phyloP scores from a whole-genome alignment of 2,888 invertebrate species.

The Eulithis testata region DNA sequence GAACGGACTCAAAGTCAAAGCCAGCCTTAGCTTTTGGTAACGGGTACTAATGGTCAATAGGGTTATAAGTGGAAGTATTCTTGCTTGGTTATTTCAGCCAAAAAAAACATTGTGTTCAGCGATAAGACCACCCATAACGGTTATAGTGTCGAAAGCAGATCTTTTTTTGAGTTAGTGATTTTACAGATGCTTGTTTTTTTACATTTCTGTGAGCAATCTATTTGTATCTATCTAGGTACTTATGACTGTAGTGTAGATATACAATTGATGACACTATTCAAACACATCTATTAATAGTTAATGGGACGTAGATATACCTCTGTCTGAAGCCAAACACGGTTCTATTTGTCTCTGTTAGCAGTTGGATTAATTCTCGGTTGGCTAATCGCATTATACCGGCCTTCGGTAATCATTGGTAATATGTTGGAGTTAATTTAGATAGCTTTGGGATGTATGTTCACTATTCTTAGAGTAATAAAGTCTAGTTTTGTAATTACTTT shows the following conservation, averaged over 20 bases:
- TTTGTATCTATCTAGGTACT: slow-evolving; percentile 1
- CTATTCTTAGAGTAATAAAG: too few relatives aligned
- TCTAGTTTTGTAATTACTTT: too few relatives aligned
- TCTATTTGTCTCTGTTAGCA: slow-evolving; percentile 46
- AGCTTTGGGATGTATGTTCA: background rate
- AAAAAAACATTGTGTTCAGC: too few relatives aligned
- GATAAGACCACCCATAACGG: too few relatives aligned
- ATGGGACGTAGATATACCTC: slow-evolving; percentile 9
- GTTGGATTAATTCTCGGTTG: slow-evolving; percentile 41
- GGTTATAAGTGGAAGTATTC: too few relatives aligned
- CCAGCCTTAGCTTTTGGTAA: too few relatives aligned
- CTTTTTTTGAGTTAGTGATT: too few relatives aligned
- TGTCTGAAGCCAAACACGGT: slow-evolving; percentile 35
- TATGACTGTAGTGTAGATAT: background rate
- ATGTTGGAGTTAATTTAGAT: slow-evolving; percentile 18
- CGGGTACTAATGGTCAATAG: too few relatives aligned
- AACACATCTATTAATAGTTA: slow-evolving; percentile 15
- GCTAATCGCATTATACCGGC: slow-evolving; percentile 41
- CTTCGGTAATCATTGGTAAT: slow-evolving; percentile 36
- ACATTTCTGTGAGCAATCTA: background rate
- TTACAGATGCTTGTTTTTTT: too few relatives aligned
- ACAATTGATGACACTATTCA: slow-evolving; percentile 25
- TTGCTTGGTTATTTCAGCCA: too few relatives aligned
- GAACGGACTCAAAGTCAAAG: too few relatives aligned
- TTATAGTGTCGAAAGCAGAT: too few relatives aligned